phyloP scores from a whole-genome alignment of 1,140 invertebrate species.

The Leptestheria dahalacensis region DNA sequence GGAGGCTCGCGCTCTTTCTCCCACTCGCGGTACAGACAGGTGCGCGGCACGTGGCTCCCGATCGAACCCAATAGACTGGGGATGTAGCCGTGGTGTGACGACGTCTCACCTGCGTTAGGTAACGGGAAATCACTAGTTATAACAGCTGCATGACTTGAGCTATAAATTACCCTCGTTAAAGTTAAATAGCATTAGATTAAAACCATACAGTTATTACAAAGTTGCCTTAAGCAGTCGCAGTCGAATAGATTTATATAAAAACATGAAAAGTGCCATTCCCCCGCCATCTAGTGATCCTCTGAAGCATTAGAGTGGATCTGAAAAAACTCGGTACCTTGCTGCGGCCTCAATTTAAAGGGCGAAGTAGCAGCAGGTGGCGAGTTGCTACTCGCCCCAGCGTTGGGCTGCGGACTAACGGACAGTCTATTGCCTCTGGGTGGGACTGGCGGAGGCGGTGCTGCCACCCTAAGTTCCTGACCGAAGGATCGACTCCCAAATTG shows the following conservation, averaged over 20 bases:
- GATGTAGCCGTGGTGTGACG: neutral
- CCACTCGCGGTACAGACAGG: constrained; percentile 4
- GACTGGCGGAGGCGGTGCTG: constrained; percentile 1
- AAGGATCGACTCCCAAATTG: neutral
- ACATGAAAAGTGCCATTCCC: too few species aligned
- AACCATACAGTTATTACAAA: too few species aligned
- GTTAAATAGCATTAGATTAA: too few species aligned
- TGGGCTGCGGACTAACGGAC: neutral
- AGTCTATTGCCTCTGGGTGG: constrained; percentile 1
- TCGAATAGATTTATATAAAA: too few species aligned
- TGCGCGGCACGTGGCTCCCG: neutral
- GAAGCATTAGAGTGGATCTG: too few species aligned
- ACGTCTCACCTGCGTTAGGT: too few species aligned
- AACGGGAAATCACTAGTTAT: too few species aligned
- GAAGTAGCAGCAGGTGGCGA: neutral
- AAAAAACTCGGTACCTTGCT: too few species aligned
- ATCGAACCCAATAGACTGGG: neutral
- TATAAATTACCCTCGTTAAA: too few species aligned
- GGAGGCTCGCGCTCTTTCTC: constrained; percentile 12
- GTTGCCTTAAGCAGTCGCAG: too few species aligned
- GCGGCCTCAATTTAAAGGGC: neutral
- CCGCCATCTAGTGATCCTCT: too few species aligned
- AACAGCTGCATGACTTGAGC: too few species aligned
- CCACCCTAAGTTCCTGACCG: neutral
- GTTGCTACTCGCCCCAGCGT: neutral